Conservation (phyloP, 2,888 invertebrate genomes). For the Rotaria macrura region DNA sequence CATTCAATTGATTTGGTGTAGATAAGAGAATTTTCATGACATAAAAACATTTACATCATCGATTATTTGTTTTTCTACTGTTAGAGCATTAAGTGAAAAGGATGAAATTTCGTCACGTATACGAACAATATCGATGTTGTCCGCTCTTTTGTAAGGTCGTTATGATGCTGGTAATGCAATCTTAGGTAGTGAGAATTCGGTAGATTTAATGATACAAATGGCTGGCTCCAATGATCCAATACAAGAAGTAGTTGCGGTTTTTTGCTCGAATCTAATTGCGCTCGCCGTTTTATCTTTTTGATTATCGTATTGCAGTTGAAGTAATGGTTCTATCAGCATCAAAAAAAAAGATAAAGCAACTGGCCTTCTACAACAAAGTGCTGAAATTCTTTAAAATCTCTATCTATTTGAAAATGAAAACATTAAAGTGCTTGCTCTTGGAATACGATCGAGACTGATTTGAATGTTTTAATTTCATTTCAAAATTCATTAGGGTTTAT, state of each 20-base stretch:
- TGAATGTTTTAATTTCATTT: neutral
- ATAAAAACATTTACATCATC: too few relatives aligned
- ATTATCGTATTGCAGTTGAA: slow-evolving; percentile 79
- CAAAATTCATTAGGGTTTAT: slow-evolving; percentile 60
- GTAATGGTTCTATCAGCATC: slow-evolving; percentile 89
- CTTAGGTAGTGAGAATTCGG: slow-evolving; percentile 60
- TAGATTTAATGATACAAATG: slow-evolving; percentile 92
- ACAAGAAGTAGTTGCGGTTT: slow-evolving; percentile 60
- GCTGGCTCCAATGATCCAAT: slow-evolving; percentile 76
- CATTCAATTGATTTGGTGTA: too few relatives aligned
- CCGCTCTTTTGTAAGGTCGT: slow-evolving; percentile 57
- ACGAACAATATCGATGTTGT: neutral
- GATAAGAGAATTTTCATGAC: too few relatives aligned
- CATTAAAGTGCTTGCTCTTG: slow-evolving; percentile 60
- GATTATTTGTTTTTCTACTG: too few relatives aligned
- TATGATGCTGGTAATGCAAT: slow-evolving; percentile 74
- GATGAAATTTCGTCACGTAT: neutral
- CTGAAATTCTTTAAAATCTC: slow-evolving; percentile 79
- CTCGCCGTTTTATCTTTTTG: too few relatives aligned
- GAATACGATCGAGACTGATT: slow-evolving; percentile 51
- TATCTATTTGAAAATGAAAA: slow-evolving; percentile 79
- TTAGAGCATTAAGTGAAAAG: slow-evolving; percentile 7
- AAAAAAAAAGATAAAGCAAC: slow-evolving; percentile 90
- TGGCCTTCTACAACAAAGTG: slow-evolving; percentile 74
- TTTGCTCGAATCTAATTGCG: too few relatives aligned